Evolutionary conservation across 2,113 vertebrate genomes (phyloP).

Genomic region (Trachemys scripta): DNA sequence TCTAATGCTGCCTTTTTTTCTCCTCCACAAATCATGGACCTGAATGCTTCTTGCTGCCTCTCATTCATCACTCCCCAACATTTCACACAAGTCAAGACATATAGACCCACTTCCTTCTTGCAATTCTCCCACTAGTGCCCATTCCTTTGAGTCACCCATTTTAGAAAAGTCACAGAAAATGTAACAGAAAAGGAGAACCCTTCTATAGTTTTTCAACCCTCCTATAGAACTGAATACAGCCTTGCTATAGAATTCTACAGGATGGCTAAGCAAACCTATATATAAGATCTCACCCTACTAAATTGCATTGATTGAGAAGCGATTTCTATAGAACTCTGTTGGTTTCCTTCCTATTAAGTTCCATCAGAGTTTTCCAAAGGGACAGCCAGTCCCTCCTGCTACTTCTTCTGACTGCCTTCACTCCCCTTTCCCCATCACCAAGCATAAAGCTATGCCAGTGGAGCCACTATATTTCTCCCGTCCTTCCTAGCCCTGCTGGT

Average conservation of each 20-base stretch:
- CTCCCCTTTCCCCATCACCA: not conserved
- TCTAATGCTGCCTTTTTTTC: not conserved
- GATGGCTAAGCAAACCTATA: not conserved
- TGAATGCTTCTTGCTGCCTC: not conserved
- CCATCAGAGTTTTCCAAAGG: conserved; percentile 1
- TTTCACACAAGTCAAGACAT: not conserved
- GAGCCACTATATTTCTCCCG: not conserved
- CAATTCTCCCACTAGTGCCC: not conserved
- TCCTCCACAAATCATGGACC: not conserved
- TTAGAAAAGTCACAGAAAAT: not conserved
- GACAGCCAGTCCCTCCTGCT: not conserved
- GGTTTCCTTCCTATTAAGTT: conserved; percentile 10
- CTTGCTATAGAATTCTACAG: not conserved
- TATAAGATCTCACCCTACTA: not conserved
- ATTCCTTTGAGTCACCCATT: not conserved
- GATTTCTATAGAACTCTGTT: not conserved
- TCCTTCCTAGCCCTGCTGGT: not conserved
- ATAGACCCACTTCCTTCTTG: not conserved
- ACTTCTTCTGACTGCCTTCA: not conserved
- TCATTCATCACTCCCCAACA: not conserved
- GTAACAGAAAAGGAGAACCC: not conserved
- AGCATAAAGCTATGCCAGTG: rapidly evolving
- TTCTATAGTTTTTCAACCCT: not conserved
- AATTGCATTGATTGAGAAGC: not conserved
- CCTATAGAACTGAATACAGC: not conserved